Evolutionary conservation across 1,140 invertebrate genomes (phyloP), one percentile per base, ranked within the genome.

Genomic region (Aricia agestis): DNA sequence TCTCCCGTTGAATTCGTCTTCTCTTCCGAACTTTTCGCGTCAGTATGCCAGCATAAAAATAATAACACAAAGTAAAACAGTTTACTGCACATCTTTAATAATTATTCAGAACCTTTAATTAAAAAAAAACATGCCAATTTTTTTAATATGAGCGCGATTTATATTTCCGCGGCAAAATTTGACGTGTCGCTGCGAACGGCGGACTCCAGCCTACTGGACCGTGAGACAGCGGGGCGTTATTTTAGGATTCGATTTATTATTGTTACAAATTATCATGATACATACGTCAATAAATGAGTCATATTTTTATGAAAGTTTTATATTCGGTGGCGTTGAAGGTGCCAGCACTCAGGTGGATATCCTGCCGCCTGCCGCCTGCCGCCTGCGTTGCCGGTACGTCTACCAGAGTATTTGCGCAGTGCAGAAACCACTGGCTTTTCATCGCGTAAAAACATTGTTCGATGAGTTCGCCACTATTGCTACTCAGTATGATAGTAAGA

Each of bases 211-310:
- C 59, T 63, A 63, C 59, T 63, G 59, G 18, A 25, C 19, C 19
- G 59, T 63, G 18, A 63, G 59, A 63, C 59, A 63, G 59, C 59
- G 18, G 17, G 59, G 9, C 59, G 59, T 63, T 63, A 63, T 63
- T 63, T 63, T 63, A 63, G 59, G 59, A 63, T 19, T 63, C 59
- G 18, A 63, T 63, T 63, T 63, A 25, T 19, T 63, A 63, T 63
- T 63, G 19, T 19, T 63, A 63, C 59, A 63, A 63, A 19, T 63
- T 63, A 63, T 63, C 19, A 63, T 19, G 59, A 63, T 63, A 63
- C 59, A 63, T 63, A 18, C 59, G 59, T 63, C 59, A 63, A 63
- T 63, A 63, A 63, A 63, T 63, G 59, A 63, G 17, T 63, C 59
- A 63, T 63, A 31, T 19, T 59, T 63, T 63, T 63, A 63, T 59